phyloP scores from a whole-genome alignment of 37 sponge, comb jelly and placozoan species.

The Agelas oroides region DNA sequence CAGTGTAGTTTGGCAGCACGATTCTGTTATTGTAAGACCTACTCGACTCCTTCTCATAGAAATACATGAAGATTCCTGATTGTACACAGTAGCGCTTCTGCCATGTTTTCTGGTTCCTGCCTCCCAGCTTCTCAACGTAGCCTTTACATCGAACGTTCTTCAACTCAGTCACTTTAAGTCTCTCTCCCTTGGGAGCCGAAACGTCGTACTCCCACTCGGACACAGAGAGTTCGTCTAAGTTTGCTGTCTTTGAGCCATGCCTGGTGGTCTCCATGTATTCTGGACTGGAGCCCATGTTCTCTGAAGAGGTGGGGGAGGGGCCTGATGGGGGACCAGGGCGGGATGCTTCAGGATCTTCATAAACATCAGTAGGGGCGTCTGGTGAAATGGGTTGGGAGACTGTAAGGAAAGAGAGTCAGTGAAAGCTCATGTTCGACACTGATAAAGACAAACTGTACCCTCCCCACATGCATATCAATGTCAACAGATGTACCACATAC shows the following conservation, averaged over 20 bases:
- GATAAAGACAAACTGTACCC: too few species aligned
- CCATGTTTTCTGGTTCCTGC: constrained; percentile 78
- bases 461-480: too few species aligned
- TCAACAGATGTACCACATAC: too few species aligned
- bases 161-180: constrained; percentile 46
- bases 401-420: neutral
- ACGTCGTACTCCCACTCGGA: constrained; percentile 43
- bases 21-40: constrained; percentile 82
- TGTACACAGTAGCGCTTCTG: constrained; percentile 86
- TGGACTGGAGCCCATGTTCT: constrained; percentile 28
- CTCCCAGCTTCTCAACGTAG: constrained; percentile 90
- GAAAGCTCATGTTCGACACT: too few species aligned
- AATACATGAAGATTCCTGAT: constrained; percentile 77
- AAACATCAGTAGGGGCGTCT: constrained; percentile 28
- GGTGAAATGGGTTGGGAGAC: neutral
- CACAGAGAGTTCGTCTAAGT: neutral
- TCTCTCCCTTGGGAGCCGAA: constrained; percentile 12
- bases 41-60: constrained; percentile 81
- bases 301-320: constrained; percentile 9
- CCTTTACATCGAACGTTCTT: constrained; percentile 66
- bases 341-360: constrained; percentile 60
- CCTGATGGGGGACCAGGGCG: constrained; percentile 12
- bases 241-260: neutral
- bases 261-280: constrained; percentile 27
- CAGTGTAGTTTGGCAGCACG: constrained; percentile 35